These are phyloP conservation scores for Garrulus glandarius DNA, from an alignment of 2,797 vertebrate species.

Conservation along the genomic window DNA sequence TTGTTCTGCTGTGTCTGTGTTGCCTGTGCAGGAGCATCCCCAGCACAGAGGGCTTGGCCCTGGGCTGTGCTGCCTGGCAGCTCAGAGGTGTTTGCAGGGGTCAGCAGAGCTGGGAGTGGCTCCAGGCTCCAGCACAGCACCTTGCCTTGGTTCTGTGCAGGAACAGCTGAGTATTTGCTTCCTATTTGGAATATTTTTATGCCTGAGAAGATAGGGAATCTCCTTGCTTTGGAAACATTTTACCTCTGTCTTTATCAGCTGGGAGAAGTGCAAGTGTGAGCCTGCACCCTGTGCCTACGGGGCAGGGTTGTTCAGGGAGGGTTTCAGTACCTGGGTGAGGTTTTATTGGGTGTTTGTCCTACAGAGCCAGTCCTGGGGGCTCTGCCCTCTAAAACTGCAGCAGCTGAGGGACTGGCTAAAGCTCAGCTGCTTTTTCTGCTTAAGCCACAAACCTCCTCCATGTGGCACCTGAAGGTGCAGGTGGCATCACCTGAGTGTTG, in stretches of 20 bases:
- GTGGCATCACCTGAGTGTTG: not conserved
- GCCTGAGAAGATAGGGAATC: not conserved
- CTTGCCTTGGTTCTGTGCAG: not conserved
- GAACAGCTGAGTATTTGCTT: not conserved
- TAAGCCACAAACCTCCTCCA: not conserved
- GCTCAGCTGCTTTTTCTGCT: not conserved
- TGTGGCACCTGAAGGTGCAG: not conserved
- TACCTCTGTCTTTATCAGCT: not conserved
- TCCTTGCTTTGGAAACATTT: not conserved
- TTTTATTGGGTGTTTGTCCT: not conserved
- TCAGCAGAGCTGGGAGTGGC: not conserved
- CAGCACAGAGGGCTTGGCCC: not conserved
- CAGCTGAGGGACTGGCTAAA: not conserved
- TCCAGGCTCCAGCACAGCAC: not conserved
- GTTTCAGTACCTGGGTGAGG: not conserved
- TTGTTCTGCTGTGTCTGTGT: not conserved
- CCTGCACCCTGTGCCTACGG: not conserved
- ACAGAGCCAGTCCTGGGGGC: not conserved
- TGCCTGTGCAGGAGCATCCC: not conserved
- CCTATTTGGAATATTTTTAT: not conserved
- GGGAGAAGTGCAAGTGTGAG: not conserved
- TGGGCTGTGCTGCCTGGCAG: not conserved
- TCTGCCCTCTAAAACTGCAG: not conserved
- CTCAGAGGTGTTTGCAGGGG: not conserved
- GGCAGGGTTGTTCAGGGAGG: not conserved